A percentile compares a stretch with the other conserved stretches of the same genome.
Conservation (phyloP, 2,888 invertebrate species). For the Caenorhabditis sulstoni region DNA sequence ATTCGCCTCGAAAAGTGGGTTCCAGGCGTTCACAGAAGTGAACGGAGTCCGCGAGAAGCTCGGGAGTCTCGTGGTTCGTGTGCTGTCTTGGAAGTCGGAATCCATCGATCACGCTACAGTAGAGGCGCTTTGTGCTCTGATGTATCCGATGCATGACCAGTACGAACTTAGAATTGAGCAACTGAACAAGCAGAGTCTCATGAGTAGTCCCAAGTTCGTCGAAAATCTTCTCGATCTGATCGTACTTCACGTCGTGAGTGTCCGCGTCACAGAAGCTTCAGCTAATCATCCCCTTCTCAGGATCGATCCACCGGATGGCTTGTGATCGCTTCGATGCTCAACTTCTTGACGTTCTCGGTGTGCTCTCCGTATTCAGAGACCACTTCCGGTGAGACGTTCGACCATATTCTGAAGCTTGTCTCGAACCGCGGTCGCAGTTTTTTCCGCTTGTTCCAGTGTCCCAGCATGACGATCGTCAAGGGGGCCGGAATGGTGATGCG, state of each 20-base stretch:
- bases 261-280: too few relatives aligned
- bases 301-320: slow-evolving; percentile 93
- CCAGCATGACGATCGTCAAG: slow-evolving; percentile 97
- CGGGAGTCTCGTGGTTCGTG: slow-evolving; percentile 92
- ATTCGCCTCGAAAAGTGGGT: slow-evolving; percentile 97
- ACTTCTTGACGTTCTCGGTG: slow-evolving; percentile 96
- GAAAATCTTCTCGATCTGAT: slow-evolving; percentile 95
- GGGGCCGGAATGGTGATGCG: slow-evolving; percentile 96
- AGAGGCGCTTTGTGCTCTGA: slow-evolving; percentile 97
- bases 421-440: slow-evolving; percentile 92
- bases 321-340: slow-evolving; percentile 96
- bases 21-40: slow-evolving; percentile 85
- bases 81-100: slow-evolving; percentile 90
- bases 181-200: slow-evolving; percentile 89
- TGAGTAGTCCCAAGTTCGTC: slow-evolving; percentile 92
- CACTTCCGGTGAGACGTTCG: slow-evolving; percentile 88
- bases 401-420: slow-evolving; percentile 93
- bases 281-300: slow-evolving; percentile 19
- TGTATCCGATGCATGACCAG: slow-evolving; percentile 96
- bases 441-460: slow-evolving; percentile 93
- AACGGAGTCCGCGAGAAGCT: slow-evolving; percentile 92
- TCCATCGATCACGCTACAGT: slow-evolving; percentile 94
- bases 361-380: slow-evolving; percentile 99
- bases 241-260: slow-evolving; percentile 91
- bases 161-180: slow-evolving; percentile 98